Conservation (phyloP, 2,113 vertebrate genomes). For the Silurus glanis region DNA sequence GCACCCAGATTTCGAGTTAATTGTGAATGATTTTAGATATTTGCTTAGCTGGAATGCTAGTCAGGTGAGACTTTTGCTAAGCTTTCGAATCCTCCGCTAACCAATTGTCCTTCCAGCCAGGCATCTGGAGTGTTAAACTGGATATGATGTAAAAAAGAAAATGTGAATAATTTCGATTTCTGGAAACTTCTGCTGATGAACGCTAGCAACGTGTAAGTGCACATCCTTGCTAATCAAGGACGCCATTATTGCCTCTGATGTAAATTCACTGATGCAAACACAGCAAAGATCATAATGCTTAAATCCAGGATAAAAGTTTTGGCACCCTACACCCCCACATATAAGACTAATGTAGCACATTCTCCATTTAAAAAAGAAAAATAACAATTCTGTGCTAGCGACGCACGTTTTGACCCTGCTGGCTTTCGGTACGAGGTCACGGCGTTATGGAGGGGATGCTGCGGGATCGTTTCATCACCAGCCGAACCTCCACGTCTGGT, state of each 20-base stretch:
- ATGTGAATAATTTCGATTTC: not conserved
- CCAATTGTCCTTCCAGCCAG: not conserved
- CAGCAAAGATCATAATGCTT: not conserved
- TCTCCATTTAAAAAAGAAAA: not conserved
- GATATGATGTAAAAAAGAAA: too few species aligned
- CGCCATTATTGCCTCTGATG: too few species aligned
- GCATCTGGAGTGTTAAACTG: not conserved
- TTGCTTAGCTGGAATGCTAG: not conserved
- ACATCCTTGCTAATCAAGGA: not conserved
- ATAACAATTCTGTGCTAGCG: too few species aligned
- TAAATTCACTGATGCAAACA: conserved; percentile 14
- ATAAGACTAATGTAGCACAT: not conserved
- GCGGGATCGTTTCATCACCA: conserved; percentile 92
- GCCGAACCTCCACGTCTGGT: conserved; percentile 90
- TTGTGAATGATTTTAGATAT: not conserved
- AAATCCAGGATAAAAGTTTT: not conserved
- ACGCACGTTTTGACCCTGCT: not conserved
- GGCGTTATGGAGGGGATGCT: conserved; percentile 88
- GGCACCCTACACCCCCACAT: not conserved
- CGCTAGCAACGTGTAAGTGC: not conserved
- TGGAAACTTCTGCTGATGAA: not conserved
- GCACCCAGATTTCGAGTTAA: not conserved
- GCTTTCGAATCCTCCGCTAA: not conserved
- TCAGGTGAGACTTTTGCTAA: not conserved
- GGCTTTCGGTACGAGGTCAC: conserved; percentile 50